A percentile compares a stretch with the other conserved stretches of the same genome.
phyloP scores from a whole-genome alignment of 2,797 vertebrate species.

The Dicrostonyx torquatus region DNA sequence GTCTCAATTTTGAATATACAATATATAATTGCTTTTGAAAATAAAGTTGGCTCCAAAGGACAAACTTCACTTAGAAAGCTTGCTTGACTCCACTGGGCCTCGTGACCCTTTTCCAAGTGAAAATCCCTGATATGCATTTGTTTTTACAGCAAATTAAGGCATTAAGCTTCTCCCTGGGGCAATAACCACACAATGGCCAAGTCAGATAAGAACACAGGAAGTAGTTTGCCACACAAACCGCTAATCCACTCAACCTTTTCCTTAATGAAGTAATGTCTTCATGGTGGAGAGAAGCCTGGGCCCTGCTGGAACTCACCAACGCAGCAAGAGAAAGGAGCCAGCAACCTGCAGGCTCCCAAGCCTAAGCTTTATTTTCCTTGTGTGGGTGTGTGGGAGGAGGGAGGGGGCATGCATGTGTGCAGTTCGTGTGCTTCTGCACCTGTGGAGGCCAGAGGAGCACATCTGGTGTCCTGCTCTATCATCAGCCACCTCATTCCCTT shows the following conservation, averaged over 20 bases:
- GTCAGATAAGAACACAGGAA: slow-evolving; percentile 77
- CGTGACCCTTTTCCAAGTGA: slow-evolving; percentile 64
- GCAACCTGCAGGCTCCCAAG: slow-evolving; percentile 12
- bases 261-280: slow-evolving; percentile 64
- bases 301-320: slow-evolving; percentile 66
- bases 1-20: slow-evolving; percentile 32
- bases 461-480: not conserved
- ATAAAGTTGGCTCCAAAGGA: slow-evolving; percentile 64
- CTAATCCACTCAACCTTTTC: slow-evolving; percentile 59
- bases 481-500: not conserved
- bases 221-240: slow-evolving; percentile 56
- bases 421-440: not conserved
- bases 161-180: slow-evolving; percentile 72
- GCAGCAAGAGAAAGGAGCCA: slow-evolving; percentile 28
- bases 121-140: slow-evolving; percentile 66
- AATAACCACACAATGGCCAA: slow-evolving; percentile 70
- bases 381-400: not conserved
- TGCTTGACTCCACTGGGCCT: slow-evolving; percentile 39
- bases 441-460: not conserved
- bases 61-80: slow-evolving; percentile 57
- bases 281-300: slow-evolving; percentile 46
- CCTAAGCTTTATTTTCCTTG: not conserved
- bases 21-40: slow-evolving; percentile 44
- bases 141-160: slow-evolving; percentile 73
- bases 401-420: not conserved